A percentile compares a stretch with the other conserved stretches of the same genome.
phyloP scores from a whole-genome alignment of 1,140 invertebrate species.

The Gonatopus flavifemur region DNA sequence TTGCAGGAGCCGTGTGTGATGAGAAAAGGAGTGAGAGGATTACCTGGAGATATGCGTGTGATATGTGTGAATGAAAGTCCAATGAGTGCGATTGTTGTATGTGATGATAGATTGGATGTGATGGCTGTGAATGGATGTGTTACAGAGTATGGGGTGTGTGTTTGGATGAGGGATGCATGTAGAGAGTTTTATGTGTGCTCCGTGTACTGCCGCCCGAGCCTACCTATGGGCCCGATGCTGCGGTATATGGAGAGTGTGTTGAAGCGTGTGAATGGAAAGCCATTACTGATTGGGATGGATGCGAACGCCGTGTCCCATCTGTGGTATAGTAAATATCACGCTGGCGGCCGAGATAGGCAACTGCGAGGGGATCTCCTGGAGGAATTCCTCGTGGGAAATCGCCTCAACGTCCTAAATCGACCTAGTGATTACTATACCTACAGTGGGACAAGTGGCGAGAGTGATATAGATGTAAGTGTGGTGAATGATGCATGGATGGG shows the following conservation, averaged over 20 bases:
- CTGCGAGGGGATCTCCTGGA: neutral
- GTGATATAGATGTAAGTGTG: slow-evolving; percentile 14
- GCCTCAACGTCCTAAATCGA: slow-evolving; percentile 10
- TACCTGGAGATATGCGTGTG: neutral
- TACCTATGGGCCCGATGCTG: neutral
- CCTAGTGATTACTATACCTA: slow-evolving; percentile 5
- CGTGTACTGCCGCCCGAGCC: neutral
- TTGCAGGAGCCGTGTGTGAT: slow-evolving; percentile 1
- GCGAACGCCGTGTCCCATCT: neutral
- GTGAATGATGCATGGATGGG: neutral
- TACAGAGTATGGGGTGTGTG: neutral
- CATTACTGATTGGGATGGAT: neutral
- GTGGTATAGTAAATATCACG: neutral
- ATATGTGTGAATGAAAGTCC: neutral
- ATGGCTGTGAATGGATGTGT: neutral
- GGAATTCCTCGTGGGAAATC: neutral
- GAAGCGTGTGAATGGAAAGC: neutral
- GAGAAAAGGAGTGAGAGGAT: neutral
- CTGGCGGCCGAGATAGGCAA: neutral
- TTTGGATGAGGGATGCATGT: neutral
- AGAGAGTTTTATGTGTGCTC: neutral
- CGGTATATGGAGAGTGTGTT: neutral
- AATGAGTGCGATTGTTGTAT: neutral
- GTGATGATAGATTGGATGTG: neutral
- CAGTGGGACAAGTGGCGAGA: slow-evolving; percentile 10